Base-by-base conservation (phyloP, 2,797 vertebrate genomes). In the Sarcoramphus papa region DNA sequence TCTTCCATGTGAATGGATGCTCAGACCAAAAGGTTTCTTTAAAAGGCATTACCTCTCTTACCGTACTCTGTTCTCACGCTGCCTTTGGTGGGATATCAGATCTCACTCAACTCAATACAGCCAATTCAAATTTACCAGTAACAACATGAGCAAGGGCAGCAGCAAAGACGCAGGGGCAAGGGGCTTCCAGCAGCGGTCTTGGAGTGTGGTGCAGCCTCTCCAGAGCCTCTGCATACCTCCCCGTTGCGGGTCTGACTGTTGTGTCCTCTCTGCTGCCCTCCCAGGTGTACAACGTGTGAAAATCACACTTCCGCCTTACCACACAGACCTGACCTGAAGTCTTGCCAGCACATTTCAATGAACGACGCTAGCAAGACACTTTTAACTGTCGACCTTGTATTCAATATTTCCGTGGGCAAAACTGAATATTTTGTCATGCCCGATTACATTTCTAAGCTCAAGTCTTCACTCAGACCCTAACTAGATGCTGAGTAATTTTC, bases 401-500 rank as follows among this genome's bases (percentile, higher is more conserved):
- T 77, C 48, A 60, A 3, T 69, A 73, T 63, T 85, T 77, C 48
- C 11, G 4, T 27, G 33, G 56, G 78, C 64, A 85, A 94, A 91
- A 54, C 40, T 10, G 20, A 90, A 0, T 59, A 67, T 77, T 95
- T 88, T 64, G 31, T 67, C 60, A 70, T 80, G 68, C 43, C 19
- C 1, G 1, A 85, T 60, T 67, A 56, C 41, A 70, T 85, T 79
- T 64, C 47, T 59, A 69, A 60, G 50, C 79, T 79, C 33, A 92
- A 77, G 54, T 73, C 24, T 96, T 92, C 47, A 57, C 73, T 83
- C 60, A 82, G 73, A 82, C 51, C 41, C 53, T 69, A 91, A 80
- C 23, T 74, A 85, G 47, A 69, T 67, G 80, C 21, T 35, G 45
- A 63, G 43, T 74, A 91, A 83, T 82, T 94, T 87, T 92, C 8